Base-by-base conservation (phyloP, 2,888 invertebrate species). In the Sturmia bella region DNA sequence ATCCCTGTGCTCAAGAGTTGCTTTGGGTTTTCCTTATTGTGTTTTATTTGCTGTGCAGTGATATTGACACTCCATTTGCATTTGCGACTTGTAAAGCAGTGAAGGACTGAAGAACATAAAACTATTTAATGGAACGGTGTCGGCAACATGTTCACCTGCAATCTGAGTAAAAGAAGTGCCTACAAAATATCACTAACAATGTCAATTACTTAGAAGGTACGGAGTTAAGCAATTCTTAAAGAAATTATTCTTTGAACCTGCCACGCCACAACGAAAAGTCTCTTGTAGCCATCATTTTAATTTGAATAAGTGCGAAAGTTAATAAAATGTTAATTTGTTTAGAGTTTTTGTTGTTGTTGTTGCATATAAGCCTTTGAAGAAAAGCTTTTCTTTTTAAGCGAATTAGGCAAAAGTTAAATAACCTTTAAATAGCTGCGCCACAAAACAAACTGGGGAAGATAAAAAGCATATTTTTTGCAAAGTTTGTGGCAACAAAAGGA, bases 61-160 rank as follows among this genome's bases (percentile, higher is more conserved):
- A 73, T 69, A 80, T 61, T 80, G 80, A 80, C 79, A 80, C 74
- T 69, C 69, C 63, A 63, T 74, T 74, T 69, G 48, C 69, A 68
- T 73, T 39, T 37, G 17, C n/a, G 32, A 43, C 13, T 19, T 54
- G 9, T 32, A 43, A 73, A 45, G 37, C 45, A 17, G 17, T 45
- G 45, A 39, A 61, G 11, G 15, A 41, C 9, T 54, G 17, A 39
- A 17, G 9, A 63, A 27, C 11, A 66, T 21, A 54, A 39, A 41
- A 27, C 32, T 7, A 48, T 12, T 0, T 21, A 50, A 43, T 12
- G 13, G 19, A 63, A n/a, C 17, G 24, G 54, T 9, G 43, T 56
- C 32, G 32, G 37, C 21, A 0, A 21, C 13, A 4, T 13, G 17
- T 32, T 7, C 17, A 32, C n/a, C 41, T 21, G 4, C 32, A 32